phyloP scores from a whole-genome alignment of 2,113 vertebrate genomes.

The Apteryx mantelli region DNA sequence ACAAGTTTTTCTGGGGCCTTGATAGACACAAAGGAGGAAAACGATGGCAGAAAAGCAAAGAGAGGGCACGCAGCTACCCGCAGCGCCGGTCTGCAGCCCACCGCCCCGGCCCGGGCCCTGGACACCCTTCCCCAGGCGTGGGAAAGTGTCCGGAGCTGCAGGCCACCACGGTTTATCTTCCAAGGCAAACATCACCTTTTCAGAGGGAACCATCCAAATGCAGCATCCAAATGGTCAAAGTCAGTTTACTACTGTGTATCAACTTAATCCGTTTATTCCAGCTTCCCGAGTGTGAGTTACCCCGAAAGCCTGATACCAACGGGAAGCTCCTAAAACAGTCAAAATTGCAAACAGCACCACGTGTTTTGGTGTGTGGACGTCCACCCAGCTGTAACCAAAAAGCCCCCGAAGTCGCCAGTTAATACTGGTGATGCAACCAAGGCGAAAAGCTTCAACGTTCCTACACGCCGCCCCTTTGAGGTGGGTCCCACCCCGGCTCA shows the following conservation, averaged over 20 bases:
- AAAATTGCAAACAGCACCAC: background rate
- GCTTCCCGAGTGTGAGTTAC: rapidly evolving
- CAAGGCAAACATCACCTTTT: background rate
- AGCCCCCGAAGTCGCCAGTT: no score
- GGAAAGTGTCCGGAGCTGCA: background rate
- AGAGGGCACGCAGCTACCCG: background rate
- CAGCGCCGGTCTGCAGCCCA: background rate
- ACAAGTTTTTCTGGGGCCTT: background rate
- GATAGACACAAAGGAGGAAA: background rate
- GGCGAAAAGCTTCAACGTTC: no score
- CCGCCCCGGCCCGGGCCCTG: no score
- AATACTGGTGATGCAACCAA: background rate
- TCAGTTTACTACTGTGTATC: background rate
- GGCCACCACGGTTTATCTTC: background rate
- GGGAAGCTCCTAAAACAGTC: background rate
- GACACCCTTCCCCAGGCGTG: background rate
- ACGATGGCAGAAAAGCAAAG: background rate
- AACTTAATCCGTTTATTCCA: background rate
- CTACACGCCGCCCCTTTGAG: no score
- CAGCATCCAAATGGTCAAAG: background rate
- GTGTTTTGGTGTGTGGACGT: no score
- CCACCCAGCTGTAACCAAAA: no score
- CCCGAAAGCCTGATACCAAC: rapidly evolving
- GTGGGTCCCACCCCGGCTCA: no score
- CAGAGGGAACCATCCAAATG: background rate